Base-by-base conservation (phyloP, 1,140 invertebrate genomes). In the Nymphalis io region DNA sequence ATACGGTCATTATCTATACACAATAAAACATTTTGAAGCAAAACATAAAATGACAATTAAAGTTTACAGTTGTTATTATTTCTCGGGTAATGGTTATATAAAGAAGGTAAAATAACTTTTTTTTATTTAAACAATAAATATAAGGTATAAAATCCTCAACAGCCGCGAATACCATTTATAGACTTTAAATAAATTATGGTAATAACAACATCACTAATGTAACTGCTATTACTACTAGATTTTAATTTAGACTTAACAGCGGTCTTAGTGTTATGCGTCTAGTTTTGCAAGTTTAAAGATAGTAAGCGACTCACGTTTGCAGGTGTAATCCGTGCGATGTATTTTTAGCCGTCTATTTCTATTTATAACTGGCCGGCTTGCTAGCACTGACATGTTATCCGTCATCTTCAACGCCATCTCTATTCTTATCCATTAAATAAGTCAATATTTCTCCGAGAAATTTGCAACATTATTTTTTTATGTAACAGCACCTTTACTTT, bases 281-380 rank as follows among this genome's bases (percentile, higher is more conserved):
- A 44, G 68, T 70, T 42, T 15, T 48, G 61, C 68, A 59, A 63
- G 60, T 70, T 61, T 60, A 20, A 20, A 69, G 21, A 69, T 57
- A 69, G 60, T 61, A 57, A 44, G 40, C 53, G 40, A 21, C 53
- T 63, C 55, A 71, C 74, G 48, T 80, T 73, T 63, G 80, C 82
- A 88, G 81, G 81, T 88, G 83, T 81, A 87, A 89, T 86, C 81
- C 81, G 78, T 84, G 78, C 72, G 72, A 76, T 64, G 70, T 88
- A 87, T 90, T 87, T 89, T 88, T 85, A 88, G 82, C 79, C 62
- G 38, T 27, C 62, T 60, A 60, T 11, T 64, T 77, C 83, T 90
- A 90, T 89, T 90, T 87, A 84, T 90, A 90, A 72, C 77, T 18
- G 76, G 85, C 88, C 85, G 85, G 88, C 76, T 85, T 51, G 60